Evolutionary conservation across 2,113 vertebrate genomes (phyloP), one percentile per base, ranked within the genome.

Genomic region (Periophthalmus modestus): DNA sequence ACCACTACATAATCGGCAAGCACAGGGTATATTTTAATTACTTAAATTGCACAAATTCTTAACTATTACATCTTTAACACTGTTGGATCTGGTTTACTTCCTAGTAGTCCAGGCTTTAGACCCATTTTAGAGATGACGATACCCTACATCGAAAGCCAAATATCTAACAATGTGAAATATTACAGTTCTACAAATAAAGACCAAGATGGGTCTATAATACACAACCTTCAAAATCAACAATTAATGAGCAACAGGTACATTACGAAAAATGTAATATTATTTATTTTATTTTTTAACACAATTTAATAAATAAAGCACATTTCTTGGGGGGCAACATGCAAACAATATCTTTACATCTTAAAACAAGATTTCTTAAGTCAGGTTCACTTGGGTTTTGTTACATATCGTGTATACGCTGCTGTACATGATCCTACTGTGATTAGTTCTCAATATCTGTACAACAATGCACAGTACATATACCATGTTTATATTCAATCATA

Each of bases 221-320:
- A 28, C 23, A 24, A 61, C 12, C 4, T 12, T 61, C 16, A 18
- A 34, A 62, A 18, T 5, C 16, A 63, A 21, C 55, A 21, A 43
- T 21, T 16, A 16, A 46, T 57, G 6, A 28, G 24, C 57, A 33
- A 28, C 28, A 7, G 34, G 70, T 52, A 39, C n/a, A 4, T 73
- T 33, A 82, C 57, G 67, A 74, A 79, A 84, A 86, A 79, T 18
- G 3, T 21, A 13, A 7, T 75, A 70, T 87, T 82, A 78, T 86
- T 86, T 71, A 81, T 71, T 83, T 80, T 21, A 72, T 21, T 78
- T 70, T 88, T 85, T 52, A 90, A 88, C 90, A 93, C 90, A 92
- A 80, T 90, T 92, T 89, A 95, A 96, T 96, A 97, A 96, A 96
- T 95, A 96, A 88, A 89, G 88, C 91, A 92, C 82, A 88, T 92